phyloP scores from a whole-genome alignment of 37 sponge, comb jelly and placozoan genomes.

The Cladorhizidae sp. region DNA sequence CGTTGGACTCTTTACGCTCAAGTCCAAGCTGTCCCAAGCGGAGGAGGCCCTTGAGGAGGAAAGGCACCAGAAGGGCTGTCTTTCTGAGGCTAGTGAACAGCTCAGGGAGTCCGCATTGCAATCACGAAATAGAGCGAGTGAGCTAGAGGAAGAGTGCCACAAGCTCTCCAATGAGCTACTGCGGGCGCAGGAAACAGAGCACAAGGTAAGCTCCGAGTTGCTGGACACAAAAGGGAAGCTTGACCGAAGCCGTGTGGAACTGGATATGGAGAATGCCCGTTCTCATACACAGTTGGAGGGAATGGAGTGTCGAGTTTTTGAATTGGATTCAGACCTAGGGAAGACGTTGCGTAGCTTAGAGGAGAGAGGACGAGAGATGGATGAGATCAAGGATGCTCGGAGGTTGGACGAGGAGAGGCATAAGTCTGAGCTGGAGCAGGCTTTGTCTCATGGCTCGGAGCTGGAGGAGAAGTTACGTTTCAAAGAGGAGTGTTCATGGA shows the following conservation, averaged over 20 bases:
- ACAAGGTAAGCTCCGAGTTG: background rate
- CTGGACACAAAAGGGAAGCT: background rate
- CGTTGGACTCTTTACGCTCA: background rate
- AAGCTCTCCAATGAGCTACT: background rate
- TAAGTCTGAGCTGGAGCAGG: background rate
- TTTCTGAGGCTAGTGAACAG: background rate
- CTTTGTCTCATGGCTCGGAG: background rate
- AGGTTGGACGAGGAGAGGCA: background rate
- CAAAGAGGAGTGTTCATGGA: background rate
- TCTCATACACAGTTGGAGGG: background rate
- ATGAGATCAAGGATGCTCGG: background rate
- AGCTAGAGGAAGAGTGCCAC: background rate
- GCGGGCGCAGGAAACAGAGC: background rate
- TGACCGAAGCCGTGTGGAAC: background rate
- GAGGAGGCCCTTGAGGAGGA: background rate
- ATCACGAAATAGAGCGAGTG: background rate
- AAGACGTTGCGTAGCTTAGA: conserved; percentile 8
- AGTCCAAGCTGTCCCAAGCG: background rate
- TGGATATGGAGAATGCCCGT: background rate
- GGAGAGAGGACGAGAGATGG: background rate
- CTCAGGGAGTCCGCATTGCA: background rate
- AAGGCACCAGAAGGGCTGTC: background rate
- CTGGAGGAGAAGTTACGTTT: too few relatives aligned
- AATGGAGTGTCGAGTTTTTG: background rate
- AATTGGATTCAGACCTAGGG: conserved; percentile 2